Base-by-base conservation (phyloP, 2,113 vertebrate genomes). In the Channa maculata region DNA sequence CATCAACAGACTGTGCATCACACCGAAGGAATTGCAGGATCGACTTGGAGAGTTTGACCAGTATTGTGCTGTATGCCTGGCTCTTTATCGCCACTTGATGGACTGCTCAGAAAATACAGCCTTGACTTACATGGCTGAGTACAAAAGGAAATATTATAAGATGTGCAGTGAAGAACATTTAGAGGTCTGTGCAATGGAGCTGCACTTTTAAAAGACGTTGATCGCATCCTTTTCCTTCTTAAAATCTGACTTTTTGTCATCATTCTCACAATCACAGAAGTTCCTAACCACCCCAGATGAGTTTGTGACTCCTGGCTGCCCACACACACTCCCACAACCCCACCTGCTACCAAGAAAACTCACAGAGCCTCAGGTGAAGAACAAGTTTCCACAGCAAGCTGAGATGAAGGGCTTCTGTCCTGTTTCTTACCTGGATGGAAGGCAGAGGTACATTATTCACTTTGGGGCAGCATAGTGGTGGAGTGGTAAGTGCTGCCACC, bases 351-450 rank as follows among this genome's bases (percentile, higher is more conserved):
- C 98, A 44, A 93, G 83, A 82, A 96, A 84, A 67, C 84, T 98
- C 65, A 96, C 91, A 0, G 83, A 70, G 0, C 83, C 84, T 54
- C 94, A 96, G 82, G 92, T 98, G 72, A 97, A 95, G 84, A 89
- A 90, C 48, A 93, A 71, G 52, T 96, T 96, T 85, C 97, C 96
- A 49, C 77, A 86, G 74, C 94, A 93, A 53, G 94, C 93, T 11
- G 96, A 98, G 87, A 92, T 99, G 92, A 95, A 94, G 68, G 96
- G 97, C 53, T 97, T 95, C 86, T 99, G 98, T 76, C 95, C 97
- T 4, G 96, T 99, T 80, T 96, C 96, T 55, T 99, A 96, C 70
- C 77, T 94, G 75, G 96, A 98, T 41, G 97, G 97, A 61, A 94
- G 95, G 13, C 94, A 94, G 80, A 98, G 96, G 98, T 96, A 95